Conservation (phyloP, 1,140 invertebrate genomes). For the Reticulitermes speratus region DNA sequence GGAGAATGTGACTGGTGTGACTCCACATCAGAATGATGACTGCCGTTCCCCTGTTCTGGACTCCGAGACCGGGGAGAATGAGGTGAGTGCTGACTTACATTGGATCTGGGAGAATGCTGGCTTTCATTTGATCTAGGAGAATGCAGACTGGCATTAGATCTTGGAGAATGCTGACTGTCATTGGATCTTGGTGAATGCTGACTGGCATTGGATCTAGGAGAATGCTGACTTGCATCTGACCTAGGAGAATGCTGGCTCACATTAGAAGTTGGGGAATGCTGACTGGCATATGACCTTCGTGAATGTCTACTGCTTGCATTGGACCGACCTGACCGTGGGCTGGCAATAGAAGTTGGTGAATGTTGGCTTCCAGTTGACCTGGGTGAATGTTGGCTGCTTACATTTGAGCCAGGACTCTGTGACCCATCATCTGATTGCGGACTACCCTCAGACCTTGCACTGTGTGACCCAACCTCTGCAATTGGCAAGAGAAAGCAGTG, state of each 20-base stretch:
- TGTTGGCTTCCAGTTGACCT: conserved; percentile 8
- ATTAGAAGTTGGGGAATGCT: not conserved
- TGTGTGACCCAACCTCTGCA: not conserved
- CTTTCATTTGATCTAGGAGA: not conserved
- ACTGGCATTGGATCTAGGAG: conserved; percentile 23
- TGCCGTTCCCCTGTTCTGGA: not conserved
- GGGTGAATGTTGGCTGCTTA: conserved; percentile 19
- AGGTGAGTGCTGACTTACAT: conserved; percentile 20
- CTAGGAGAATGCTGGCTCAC: conserved; percentile 18
- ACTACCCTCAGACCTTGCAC: conserved; percentile 10
- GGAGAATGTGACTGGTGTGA: not conserved
- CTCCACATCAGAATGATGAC: conserved; percentile 4
- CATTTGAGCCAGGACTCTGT: conserved; percentile 1
- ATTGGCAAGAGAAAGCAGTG: not conserved
- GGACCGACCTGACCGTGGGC: not conserved
- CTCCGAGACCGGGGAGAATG: conserved; percentile 13
- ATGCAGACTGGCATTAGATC: not conserved
- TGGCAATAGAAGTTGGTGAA: not conserved
- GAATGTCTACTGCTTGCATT: not conserved
- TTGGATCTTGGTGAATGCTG: conserved; percentile 18
- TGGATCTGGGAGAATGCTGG: conserved; percentile 14
- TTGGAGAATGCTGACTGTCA: conserved; percentile 3
- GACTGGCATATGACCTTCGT: not conserved
- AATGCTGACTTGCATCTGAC: conserved; percentile 4
- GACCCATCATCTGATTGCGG: not conserved